Percentiles rank a stretch among this genome's conserved stretches.
Conservation (phyloP, 2,797 vertebrate genomes). For the Nyctibius grandis region DNA sequence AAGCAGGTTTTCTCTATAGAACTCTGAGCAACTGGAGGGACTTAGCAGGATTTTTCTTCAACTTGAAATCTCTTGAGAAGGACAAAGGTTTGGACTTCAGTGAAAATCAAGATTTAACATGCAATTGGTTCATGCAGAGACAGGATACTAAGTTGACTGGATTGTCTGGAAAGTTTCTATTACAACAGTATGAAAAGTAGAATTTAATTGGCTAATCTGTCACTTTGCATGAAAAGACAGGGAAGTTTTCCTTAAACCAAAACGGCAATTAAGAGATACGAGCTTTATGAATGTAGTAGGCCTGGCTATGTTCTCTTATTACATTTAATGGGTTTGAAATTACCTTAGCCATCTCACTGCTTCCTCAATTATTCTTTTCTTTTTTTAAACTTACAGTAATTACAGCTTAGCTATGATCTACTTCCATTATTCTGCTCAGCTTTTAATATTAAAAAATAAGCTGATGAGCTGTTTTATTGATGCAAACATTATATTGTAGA, state of each 20-base stretch:
- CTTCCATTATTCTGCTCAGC: background rate
- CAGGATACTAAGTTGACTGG: background rate
- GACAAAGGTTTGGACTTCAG: background rate
- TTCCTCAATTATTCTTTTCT: conserved; percentile 21
- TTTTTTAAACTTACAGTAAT: background rate
- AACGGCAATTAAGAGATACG: background rate
- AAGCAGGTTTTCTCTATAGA: background rate
- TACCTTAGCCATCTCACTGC: background rate
- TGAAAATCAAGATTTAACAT: background rate
- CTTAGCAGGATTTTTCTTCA: background rate
- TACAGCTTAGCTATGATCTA: background rate
- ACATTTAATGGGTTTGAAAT: conserved; percentile 41
- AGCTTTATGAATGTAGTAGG: background rate
- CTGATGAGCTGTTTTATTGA: background rate
- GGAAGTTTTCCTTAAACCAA: conserved; percentile 2
- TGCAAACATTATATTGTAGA: background rate
- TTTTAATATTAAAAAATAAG: background rate
- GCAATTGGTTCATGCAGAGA: background rate
- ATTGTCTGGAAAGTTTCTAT: background rate
- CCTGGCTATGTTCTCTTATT: background rate
- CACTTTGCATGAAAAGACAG: background rate
- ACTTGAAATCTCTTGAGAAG: background rate
- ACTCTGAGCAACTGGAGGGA: background rate
- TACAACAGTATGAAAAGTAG: background rate
- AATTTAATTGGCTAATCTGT: background rate